These are phyloP conservation scores for Ceyx cyanopectus DNA, from an alignment of 2,113 vertebrate species.

Conservation along the genomic window DNA sequence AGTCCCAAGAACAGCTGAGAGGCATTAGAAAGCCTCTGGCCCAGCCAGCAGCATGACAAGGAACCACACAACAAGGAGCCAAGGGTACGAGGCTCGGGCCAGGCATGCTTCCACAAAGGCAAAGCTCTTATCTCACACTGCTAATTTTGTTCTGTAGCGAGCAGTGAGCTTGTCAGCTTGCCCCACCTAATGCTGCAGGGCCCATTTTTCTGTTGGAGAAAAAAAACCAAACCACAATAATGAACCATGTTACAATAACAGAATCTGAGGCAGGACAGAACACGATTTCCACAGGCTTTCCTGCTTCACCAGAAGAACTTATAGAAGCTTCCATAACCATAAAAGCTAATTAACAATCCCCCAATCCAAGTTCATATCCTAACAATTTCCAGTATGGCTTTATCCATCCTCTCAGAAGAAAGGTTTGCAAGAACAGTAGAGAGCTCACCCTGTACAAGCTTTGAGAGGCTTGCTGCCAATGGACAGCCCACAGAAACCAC, in stretches of 20 bases:
- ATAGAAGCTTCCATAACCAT: neutral
- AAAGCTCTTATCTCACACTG: neutral
- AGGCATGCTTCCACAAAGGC: neutral
- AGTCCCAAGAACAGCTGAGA: neutral
- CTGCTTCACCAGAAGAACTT: neutral
- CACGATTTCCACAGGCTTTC: neutral
- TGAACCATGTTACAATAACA: neutral
- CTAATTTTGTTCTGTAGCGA: neutral
- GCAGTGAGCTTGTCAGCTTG: neutral
- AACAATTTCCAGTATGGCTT: fast-evolving
- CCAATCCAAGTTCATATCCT: neutral
- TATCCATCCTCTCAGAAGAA: neutral
- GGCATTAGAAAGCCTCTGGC: fast-evolving
- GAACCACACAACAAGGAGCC: neutral
- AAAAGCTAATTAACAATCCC: neutral
- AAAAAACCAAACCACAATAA: neutral
- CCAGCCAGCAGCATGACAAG: neutral
- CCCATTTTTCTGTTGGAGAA: neutral
- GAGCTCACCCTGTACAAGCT: neutral
- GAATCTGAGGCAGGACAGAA: neutral
- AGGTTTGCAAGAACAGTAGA: neutral
- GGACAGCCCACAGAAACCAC: neutral
- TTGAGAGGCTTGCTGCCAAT: neutral
- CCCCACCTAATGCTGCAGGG: neutral
- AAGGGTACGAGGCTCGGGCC: neutral